Evolutionary conservation across 2,113 vertebrate species (phyloP).

Genomic region (Hepsetus odoe): DNA sequence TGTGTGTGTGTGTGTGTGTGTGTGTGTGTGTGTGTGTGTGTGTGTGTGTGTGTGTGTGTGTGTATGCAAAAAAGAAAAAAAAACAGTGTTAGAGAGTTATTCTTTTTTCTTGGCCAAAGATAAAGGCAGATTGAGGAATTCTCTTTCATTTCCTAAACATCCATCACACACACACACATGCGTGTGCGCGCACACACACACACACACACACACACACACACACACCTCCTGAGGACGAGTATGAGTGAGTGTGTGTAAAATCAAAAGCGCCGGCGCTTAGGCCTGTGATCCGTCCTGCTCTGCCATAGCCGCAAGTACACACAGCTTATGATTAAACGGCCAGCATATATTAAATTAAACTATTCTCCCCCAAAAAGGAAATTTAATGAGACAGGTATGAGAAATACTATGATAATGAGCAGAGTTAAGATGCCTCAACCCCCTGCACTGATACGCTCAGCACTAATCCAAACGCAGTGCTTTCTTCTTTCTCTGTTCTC

Average conservation of each 20-base stretch:
- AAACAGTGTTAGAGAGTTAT: background rate
- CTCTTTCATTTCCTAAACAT: constrained; percentile 24
- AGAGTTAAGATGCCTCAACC: constrained; percentile 65
- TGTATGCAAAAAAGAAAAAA: background rate
- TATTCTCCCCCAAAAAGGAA: constrained; percentile 54
- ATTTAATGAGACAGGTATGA: constrained; percentile 72
- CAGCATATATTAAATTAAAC: constrained; percentile 80
- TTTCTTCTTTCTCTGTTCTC: constrained; percentile 15
- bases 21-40: constrained; percentile 13
- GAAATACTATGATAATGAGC: constrained; percentile 70
- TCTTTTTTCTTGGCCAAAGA: background rate
- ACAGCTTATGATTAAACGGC: constrained; percentile 70
- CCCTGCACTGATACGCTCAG: constrained; percentile 52
- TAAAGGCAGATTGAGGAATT: background rate
- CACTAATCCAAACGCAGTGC: constrained; percentile 70
- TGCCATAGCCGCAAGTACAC: constrained; percentile 54
- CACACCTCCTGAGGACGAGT: constrained; percentile 22
- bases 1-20: background rate
- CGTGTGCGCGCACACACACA: constrained; percentile 20
- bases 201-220: background rate
- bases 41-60: too few relatives aligned
- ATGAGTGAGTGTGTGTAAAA: constrained; percentile 53
- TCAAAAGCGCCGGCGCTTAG: constrained; percentile 33
- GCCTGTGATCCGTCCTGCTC: constrained; percentile 57
- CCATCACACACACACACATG: background rate